Evolutionary conservation across 1,140 invertebrate species (phyloP).

Genomic region (Caerostris darwini): DNA sequence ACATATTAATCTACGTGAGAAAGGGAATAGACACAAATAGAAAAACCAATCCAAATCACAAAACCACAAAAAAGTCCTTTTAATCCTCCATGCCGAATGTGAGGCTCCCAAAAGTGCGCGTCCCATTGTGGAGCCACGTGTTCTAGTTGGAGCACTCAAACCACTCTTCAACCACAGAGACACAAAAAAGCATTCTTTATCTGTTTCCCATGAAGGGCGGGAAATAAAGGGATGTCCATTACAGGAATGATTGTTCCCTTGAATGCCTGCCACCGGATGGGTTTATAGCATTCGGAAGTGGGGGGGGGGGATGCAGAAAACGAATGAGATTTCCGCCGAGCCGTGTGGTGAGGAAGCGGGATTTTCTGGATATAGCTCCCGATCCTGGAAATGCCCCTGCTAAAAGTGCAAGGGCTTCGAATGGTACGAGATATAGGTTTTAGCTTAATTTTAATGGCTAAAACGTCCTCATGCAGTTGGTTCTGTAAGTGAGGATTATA

Average conservation of each 20-base stretch:
- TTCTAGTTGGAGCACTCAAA: background rate
- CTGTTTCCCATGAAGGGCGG: background rate
- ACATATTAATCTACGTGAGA: constrained; percentile 53
- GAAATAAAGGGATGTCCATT: constrained; percentile 69
- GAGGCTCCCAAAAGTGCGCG: background rate
- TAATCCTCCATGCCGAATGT: background rate
- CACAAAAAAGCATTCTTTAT: constrained; percentile 29
- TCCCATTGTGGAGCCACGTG: background rate
- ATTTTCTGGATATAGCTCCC: background rate
- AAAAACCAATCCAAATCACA: background rate
- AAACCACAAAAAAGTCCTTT: background rate
- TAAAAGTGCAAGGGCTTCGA: too few relatives aligned
- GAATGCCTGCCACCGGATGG: background rate
- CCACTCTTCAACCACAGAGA: background rate
- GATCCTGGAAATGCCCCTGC: too few relatives aligned
- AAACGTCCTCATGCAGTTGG: too few relatives aligned
- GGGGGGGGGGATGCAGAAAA: background rate
- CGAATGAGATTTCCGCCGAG: constrained; percentile 54
- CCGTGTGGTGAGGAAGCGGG: background rate
- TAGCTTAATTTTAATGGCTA: too few relatives aligned
- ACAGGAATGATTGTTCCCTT: constrained; percentile 48
- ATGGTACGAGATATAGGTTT: too few relatives aligned
- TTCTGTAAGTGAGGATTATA: too few relatives aligned
- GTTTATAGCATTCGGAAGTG: background rate
- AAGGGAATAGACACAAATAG: background rate